Conservation (phyloP, 2,797 vertebrate genomes). For the Schizopygopsis pylzovi region DNA sequence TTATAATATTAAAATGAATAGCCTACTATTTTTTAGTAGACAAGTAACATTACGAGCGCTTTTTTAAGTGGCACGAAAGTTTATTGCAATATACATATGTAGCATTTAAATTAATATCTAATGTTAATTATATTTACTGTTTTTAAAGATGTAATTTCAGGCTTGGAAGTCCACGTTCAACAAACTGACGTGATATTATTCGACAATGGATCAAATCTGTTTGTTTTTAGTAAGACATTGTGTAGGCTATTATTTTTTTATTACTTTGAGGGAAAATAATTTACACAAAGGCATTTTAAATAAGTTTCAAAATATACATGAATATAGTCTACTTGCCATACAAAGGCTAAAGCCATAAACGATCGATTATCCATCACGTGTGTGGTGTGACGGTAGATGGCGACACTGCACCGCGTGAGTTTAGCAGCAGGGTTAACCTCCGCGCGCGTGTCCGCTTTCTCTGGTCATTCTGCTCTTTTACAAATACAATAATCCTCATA, state of each 20-base stretch:
- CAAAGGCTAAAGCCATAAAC: neutral
- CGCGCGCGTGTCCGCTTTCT: neutral
- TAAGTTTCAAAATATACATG: neutral
- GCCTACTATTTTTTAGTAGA: neutral
- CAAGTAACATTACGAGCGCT: neutral
- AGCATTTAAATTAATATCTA: neutral
- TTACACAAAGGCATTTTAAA: neutral
- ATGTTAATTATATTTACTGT: neutral
- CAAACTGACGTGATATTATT: neutral
- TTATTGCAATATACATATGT: neutral
- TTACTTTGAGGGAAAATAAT: neutral
- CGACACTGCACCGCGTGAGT: neutral
- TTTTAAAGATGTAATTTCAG: neutral
- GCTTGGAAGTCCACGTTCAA: neutral
- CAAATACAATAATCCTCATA: neutral
- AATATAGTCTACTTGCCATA: neutral
- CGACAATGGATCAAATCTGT: neutral
- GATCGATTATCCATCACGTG: neutral
- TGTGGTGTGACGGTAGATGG: constrained; percentile 29
- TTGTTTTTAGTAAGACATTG: neutral
- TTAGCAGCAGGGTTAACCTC: neutral
- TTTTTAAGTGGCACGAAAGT: neutral
- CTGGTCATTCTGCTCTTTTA: neutral
- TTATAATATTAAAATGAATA: neutral
- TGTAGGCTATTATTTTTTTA: neutral